These are phyloP conservation scores for Rhabdophis nuchalis DNA, from an alignment of 2,797 vertebrate genomes.

Conservation along the genomic window DNA sequence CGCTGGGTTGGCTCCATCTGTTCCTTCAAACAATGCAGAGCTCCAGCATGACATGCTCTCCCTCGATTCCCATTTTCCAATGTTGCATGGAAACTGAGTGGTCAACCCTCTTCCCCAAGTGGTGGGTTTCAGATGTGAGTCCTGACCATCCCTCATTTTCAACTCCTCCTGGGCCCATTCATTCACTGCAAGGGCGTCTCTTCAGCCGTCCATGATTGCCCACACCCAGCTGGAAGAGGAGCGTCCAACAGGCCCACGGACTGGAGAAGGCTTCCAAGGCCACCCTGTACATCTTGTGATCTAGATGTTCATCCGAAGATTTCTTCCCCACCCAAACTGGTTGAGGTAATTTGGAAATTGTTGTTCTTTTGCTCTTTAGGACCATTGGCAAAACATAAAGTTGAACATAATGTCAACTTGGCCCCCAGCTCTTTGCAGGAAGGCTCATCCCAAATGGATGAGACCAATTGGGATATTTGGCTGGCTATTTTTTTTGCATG, in stretches of 20 bases:
- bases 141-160: conserved; percentile 44
- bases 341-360: background rate
- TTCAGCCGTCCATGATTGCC: conserved; percentile 47
- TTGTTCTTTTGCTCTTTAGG: background rate
- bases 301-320: background rate
- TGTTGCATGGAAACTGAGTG: conserved; percentile 57
- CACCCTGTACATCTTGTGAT: background rate
- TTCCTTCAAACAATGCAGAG: conserved; percentile 43
- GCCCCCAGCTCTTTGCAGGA: background rate
- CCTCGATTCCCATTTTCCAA: conserved; percentile 53
- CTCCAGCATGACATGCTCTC: conserved; percentile 23
- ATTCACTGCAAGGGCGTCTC: conserved; percentile 10
- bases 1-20: conserved; percentile 42
- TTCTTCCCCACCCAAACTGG: background rate
- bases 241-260: background rate
- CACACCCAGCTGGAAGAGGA: conserved; percentile 45
- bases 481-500: background rate
- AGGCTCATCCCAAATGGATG: background rate
- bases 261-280: conserved; percentile 10
- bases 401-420: background rate
- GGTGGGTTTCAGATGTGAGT: conserved; percentile 49
- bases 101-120: conserved; percentile 51
- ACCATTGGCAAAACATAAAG: background rate
- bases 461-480: background rate
- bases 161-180: conserved; percentile 57